Base-by-base conservation (phyloP, 2,888 invertebrate species). In the Drosophila ezoana region DNA sequence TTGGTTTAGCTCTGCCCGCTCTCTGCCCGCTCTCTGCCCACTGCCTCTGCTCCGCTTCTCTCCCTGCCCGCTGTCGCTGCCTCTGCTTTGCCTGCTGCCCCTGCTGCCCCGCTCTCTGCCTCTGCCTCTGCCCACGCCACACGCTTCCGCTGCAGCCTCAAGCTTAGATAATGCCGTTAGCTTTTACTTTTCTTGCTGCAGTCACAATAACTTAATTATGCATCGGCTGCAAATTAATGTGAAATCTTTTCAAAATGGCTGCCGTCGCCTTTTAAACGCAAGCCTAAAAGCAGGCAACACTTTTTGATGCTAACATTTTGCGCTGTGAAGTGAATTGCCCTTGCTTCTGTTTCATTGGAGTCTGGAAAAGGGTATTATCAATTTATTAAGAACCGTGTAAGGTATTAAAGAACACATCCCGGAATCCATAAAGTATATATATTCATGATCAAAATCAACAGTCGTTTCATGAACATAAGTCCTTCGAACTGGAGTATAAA, bases 191-290 rank as follows among this genome's bases (percentile, higher is more conserved):
- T 60, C 35, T 61, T 60, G 56, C 60, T 65, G 56, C 64, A 47
- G 67, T 72, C 48, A 48, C 70, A 87, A 81, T 75, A 86, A 86
- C 76, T 87, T 74, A 87, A 84, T 86, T 89, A 84, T 84, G 65
- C 45, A 87, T 87, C 86, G 79, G 76, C 74, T 66, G 77, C 70
- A 76, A 82, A 78, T 82, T 82, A 68, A 72, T 68, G 16, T 48
- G 37, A 66, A 79, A 64, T 62, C 61, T 45, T 63, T 53, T 41
- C 64, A 87, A 89, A 80, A 83, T 88, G 83, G 80, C 87, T 56
- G 44, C 52, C 54, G 9, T 28, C 35, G 20, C 14, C 44, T 70
- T 75, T 56, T 16, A 18, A 6, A 6, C 11, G n/a, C 20, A 53
- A 61, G 56, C 78, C 70, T 67, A 61, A 64, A 75, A 82, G 77